Evolutionary conservation across 2,888 invertebrate species (phyloP).

Genomic region (Homarus gammarus): DNA sequence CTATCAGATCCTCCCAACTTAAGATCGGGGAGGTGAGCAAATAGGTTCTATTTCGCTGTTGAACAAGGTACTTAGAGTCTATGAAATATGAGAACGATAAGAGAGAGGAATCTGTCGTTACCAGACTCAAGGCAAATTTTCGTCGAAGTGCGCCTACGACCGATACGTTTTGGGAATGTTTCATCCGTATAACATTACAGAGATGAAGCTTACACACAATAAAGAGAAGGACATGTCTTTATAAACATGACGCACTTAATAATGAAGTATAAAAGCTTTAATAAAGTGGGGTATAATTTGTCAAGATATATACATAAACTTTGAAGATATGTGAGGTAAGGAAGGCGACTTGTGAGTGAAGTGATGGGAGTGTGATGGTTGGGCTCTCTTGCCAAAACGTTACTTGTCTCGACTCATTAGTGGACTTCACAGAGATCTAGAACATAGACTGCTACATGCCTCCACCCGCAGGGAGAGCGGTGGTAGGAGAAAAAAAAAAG

Average conservation of each 20-base stretch:
- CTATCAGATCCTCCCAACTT: conserved; percentile 1
- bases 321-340: not conserved
- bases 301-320: too few species aligned
- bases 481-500: not conserved
- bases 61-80: conserved; percentile 53
- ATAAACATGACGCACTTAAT: too few species aligned
- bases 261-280: too few species aligned
- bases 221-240: too few species aligned
- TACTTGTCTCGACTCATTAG: conserved; percentile 4
- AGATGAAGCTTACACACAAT: too few species aligned
- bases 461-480: not conserved
- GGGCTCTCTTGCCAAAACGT: not conserved
- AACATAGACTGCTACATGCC: conserved; percentile 9
- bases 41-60: conserved; percentile 48
- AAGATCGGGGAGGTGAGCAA: conserved; percentile 23
- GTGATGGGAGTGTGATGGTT: not conserved
- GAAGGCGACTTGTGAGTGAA: not conserved
- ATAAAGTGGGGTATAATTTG: too few species aligned
- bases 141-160: not conserved
- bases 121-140: not conserved
- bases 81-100: conserved; percentile 65
- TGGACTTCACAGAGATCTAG: conserved; percentile 22
- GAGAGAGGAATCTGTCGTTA: conserved; percentile 27
- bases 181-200: not conserved
- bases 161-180: not conserved